A percentile compares a stretch with the other conserved stretches of the same genome.
phyloP scores from a whole-genome alignment of 1,140 invertebrate genomes.

The Octopus sinensis region DNA sequence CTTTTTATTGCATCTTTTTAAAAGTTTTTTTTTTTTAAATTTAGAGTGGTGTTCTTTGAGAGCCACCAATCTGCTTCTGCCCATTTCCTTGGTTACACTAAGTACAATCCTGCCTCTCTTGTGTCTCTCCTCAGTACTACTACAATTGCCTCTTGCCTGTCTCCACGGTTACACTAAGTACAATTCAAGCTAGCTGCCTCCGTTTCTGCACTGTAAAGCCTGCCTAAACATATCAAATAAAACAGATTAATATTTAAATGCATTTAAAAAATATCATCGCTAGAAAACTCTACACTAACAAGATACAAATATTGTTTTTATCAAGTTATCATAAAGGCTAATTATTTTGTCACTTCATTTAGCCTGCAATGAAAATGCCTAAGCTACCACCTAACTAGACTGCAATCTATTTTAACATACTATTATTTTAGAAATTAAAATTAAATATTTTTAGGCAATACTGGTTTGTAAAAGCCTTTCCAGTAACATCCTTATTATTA shows the following conservation, averaged over 20 bases:
- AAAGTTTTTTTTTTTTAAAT: too few species aligned
- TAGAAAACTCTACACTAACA: constrained; percentile 2
- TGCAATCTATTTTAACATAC: too few species aligned
- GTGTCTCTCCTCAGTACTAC: constrained; percentile 9
- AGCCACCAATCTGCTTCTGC: background rate
- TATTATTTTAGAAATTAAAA: too few species aligned
- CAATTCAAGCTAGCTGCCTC: constrained; percentile 15
- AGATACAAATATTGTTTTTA: too few species aligned
- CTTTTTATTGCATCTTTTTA: too few species aligned
- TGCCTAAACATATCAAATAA: constrained; percentile 15
- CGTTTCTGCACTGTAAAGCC: constrained; percentile 8
- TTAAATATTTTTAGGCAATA: too few species aligned
- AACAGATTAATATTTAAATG: constrained; percentile 11
- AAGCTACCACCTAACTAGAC: too few species aligned
- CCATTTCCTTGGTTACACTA: constrained; percentile 3
- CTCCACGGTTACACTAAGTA: constrained; percentile 13
- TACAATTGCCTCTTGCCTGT: constrained; percentile 5
- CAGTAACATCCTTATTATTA: too few species aligned
- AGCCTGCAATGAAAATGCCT: too few species aligned
- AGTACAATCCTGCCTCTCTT: constrained; percentile 8
- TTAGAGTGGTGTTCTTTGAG: background rate
- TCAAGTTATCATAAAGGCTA: too few species aligned
- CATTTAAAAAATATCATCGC: constrained; percentile 7
- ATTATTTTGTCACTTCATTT: too few species aligned
- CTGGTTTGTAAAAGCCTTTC: too few species aligned